These are phyloP conservation scores for Serinus canaria DNA, from an alignment of 2,113 vertebrate genomes.

Conservation along the genomic window DNA sequence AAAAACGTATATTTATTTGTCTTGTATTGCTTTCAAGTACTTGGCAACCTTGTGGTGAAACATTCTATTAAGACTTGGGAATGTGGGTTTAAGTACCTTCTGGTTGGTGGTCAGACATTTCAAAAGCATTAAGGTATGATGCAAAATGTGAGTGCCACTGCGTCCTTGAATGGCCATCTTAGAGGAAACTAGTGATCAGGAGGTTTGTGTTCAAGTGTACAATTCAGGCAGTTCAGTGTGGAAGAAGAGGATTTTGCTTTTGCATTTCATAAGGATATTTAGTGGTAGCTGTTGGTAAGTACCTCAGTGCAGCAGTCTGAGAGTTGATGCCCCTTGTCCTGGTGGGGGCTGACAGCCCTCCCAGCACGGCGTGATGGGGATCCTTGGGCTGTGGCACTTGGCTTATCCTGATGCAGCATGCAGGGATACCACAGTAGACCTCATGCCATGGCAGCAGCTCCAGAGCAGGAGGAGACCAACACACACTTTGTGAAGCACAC, in stretches of 20 bases:
- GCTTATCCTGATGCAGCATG: fast-evolving
- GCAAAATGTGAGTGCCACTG: neutral
- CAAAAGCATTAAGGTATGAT: neutral
- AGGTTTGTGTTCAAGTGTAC: neutral
- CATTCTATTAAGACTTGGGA: neutral
- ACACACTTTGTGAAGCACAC: neutral
- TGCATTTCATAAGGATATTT: neutral
- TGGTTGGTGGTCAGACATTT: neutral
- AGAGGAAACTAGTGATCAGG: neutral
- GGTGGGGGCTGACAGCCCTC: neutral
- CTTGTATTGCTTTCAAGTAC: neutral
- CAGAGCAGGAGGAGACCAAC: neutral
- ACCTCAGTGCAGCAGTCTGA: neutral
- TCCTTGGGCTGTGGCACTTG: neutral
- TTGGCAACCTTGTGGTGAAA: neutral
- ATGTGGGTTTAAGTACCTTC: neutral
- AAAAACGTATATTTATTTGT: neutral
- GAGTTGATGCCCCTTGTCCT: neutral
- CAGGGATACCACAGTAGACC: neutral
- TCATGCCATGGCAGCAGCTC: neutral
- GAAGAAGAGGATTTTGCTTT: neutral
- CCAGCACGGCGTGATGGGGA: fast-evolving
- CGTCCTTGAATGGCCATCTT: neutral
- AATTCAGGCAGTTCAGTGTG: fast-evolving
- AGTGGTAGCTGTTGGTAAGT: neutral